These are phyloP conservation scores for Conus ventricosus DNA, from an alignment of 1,140 invertebrate genomes.

Conservation along the genomic window DNA sequence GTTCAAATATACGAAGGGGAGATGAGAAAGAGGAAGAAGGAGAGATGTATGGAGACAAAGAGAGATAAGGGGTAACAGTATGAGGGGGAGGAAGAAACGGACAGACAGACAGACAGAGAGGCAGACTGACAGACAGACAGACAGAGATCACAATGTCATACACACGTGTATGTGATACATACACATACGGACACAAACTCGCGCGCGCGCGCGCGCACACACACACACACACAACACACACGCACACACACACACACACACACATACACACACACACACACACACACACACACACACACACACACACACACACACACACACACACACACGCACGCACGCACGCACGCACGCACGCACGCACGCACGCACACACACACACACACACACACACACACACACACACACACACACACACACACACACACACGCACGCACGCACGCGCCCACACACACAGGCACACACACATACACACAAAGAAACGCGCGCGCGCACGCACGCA, in stretches of 20 bases:
- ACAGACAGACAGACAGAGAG: too few relatives aligned
- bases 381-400: not conserved
- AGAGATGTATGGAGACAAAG: not conserved
- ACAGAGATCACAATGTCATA: too few relatives aligned
- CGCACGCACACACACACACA: not conserved
- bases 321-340: constrained; percentile 10
- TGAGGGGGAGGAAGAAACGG: not conserved
- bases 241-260: not conserved
- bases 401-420: not conserved
- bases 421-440: not conserved
- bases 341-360: not conserved
- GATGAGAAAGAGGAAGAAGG: too few relatives aligned
- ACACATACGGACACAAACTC: too few relatives aligned
- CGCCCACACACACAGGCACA: not conserved
- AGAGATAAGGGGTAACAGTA: too few relatives aligned
- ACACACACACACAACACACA: not conserved
- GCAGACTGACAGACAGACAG: too few relatives aligned
- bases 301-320: constrained; percentile 24
- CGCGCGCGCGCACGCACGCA: not conserved
- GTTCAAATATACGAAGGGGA: too few relatives aligned
- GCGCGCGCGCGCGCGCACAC: too few relatives aligned
- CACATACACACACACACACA: not conserved
- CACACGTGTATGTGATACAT: too few relatives aligned
- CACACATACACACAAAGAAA: constrained; percentile 1
- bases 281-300: constrained; percentile 19